phyloP scores from a whole-genome alignment of 2,888 invertebrate genomes.

The Pachydiplax longipennis region DNA sequence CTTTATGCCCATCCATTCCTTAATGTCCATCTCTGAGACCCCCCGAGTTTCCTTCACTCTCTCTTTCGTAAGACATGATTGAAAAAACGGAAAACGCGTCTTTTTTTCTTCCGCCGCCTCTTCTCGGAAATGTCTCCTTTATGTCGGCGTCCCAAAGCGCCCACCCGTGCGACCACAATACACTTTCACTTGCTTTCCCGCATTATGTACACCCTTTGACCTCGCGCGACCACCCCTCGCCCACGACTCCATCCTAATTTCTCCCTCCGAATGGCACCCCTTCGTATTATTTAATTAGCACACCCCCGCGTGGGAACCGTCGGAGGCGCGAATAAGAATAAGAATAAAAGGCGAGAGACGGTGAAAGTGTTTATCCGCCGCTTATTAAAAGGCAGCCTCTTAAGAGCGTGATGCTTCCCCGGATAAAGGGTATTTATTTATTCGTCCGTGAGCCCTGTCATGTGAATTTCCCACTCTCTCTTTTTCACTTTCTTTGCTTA shows the following conservation, averaged over 20 bases:
- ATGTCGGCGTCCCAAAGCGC: background rate
- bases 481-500: background rate
- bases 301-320: background rate
- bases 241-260: background rate
- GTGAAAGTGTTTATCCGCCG: background rate
- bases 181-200: constrained; percentile 13
- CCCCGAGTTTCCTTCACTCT: background rate
- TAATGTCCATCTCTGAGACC: background rate
- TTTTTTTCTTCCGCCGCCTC: background rate
- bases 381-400: background rate
- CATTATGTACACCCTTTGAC: background rate
- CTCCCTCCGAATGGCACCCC: background rate
- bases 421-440: background rate
- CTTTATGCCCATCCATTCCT: background rate
- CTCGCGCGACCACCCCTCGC: background rate
- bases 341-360: background rate
- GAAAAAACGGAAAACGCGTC: background rate
- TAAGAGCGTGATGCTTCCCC: background rate
- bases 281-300: background rate
- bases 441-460: background rate
- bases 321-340: background rate
- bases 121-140: background rate
- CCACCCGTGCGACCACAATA: background rate
- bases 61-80: background rate
- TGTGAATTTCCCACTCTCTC: background rate